Conservation (phyloP, 2,888 invertebrate species). For the Drosophila aldrichi region DNA sequence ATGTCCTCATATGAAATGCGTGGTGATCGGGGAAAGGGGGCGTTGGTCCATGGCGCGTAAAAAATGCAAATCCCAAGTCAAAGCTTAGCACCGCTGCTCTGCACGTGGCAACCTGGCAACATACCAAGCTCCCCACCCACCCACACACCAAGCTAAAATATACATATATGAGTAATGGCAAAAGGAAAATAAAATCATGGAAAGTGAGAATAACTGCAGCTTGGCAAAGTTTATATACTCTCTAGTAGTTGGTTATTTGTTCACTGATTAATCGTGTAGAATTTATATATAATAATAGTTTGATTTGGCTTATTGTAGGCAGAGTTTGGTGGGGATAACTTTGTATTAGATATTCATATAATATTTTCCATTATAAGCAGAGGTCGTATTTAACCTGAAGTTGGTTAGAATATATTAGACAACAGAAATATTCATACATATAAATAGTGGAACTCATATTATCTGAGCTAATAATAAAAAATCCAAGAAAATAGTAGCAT, state of each 20-base stretch:
- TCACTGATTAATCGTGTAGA: no score
- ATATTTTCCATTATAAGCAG: no score
- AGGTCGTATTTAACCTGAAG: no score
- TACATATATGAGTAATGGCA: slow-evolving; percentile 65
- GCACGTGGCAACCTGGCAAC: slow-evolving; percentile 79
- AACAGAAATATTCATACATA: no score
- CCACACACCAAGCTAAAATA: slow-evolving; percentile 13
- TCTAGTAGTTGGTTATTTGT: not conserved
- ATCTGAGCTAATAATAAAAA: no score
- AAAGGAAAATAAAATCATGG: slow-evolving; percentile 9
- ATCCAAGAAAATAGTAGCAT: no score
- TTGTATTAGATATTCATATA: no score
- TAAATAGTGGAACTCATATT: no score
- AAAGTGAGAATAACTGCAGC: not conserved
- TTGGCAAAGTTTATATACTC: slow-evolving; percentile 1
- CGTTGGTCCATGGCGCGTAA: slow-evolving; percentile 66
- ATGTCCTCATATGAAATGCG: not conserved
- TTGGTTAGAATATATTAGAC: no score
- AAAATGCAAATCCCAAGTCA: slow-evolving; percentile 84
- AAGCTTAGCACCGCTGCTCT: slow-evolving; percentile 77
- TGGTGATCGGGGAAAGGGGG: not conserved
- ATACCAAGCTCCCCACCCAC: slow-evolving; percentile 31
- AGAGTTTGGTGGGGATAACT: no score
- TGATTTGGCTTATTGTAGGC: no score
- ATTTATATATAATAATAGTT: no score